These are phyloP conservation scores for Craseonycteris thonglongyai DNA, from an alignment of 2,113 vertebrate species.

Conservation along the genomic window DNA sequence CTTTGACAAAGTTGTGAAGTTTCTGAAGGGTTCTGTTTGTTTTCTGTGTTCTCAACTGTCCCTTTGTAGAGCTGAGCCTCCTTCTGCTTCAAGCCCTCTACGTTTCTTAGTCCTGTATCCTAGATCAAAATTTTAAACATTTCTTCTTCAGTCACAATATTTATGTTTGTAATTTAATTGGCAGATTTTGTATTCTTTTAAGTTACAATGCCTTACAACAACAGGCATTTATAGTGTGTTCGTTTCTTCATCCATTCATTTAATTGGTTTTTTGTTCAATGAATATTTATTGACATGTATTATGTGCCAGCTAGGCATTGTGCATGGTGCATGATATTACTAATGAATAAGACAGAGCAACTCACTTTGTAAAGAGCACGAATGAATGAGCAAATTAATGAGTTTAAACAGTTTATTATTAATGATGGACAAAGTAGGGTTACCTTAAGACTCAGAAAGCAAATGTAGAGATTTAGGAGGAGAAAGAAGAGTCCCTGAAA, in stretches of 20 bases:
- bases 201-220: neutral
- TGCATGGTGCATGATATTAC: neutral
- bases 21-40: conserved; percentile 6
- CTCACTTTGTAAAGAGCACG: neutral
- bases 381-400: neutral
- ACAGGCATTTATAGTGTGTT: neutral
- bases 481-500: neutral
- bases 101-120: neutral
- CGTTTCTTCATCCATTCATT: neutral
- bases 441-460: neutral
- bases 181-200: neutral
- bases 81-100: neutral
- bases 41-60: neutral
- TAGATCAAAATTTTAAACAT: neutral
- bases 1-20: conserved; percentile 21
- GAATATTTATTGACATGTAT: neutral
- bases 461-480: neutral
- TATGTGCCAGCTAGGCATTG: neutral
- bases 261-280: neutral
- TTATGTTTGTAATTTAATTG: neutral
- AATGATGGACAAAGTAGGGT: neutral
- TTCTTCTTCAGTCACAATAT: neutral
- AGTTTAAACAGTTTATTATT: neutral
- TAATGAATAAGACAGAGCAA: neutral
- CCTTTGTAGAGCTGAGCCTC: neutral